phyloP scores from a whole-genome alignment of 2,888 invertebrate species.

The Tetragonula carbonaria region DNA sequence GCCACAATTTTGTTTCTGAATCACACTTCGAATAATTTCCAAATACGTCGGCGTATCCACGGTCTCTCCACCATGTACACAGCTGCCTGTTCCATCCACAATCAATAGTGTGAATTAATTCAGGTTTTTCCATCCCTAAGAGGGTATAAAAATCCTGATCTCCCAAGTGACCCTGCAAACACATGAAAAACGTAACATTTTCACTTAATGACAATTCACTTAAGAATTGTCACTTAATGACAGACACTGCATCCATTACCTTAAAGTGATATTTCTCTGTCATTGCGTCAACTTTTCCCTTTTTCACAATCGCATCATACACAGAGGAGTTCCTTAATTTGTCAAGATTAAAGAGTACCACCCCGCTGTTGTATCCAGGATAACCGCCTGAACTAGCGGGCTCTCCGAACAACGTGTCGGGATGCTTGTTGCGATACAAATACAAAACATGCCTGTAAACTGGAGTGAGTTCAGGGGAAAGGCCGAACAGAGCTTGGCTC shows the following conservation, averaged over 20 bases:
- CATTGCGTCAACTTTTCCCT: slow-evolving; percentile 85
- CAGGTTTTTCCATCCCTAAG: slow-evolving; percentile 88
- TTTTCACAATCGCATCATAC: slow-evolving; percentile 86
- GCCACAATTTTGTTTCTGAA: slow-evolving; percentile 88
- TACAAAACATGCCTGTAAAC: slow-evolving; percentile 91
- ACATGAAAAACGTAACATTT: background rate
- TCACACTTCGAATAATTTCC: slow-evolving; percentile 89
- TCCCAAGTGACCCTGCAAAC: slow-evolving; percentile 88
- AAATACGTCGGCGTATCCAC: slow-evolving; percentile 90
- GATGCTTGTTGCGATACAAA: slow-evolving; percentile 87
- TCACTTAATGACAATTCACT: background rate
- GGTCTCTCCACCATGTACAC: slow-evolving; percentile 92
- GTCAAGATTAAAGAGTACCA: slow-evolving; percentile 89
- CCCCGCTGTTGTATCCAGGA: slow-evolving; percentile 93
- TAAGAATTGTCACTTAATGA: background rate
- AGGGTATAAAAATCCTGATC: slow-evolving; percentile 93
- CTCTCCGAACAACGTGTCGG: slow-evolving; percentile 87
- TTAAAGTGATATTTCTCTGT: slow-evolving; percentile 88
- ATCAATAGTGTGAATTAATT: slow-evolving; percentile 89
- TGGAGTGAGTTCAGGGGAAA: slow-evolving; percentile 90
- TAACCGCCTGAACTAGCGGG: slow-evolving; percentile 85
- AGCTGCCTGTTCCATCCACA: slow-evolving; percentile 93
- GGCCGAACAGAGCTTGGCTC: slow-evolving; percentile 88
- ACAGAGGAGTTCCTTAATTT: slow-evolving; percentile 87
- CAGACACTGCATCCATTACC: slow-evolving; percentile 69